Evolutionary conservation across 2,113 vertebrate genomes (phyloP).

Genomic region (Calidris pugnax): DNA sequence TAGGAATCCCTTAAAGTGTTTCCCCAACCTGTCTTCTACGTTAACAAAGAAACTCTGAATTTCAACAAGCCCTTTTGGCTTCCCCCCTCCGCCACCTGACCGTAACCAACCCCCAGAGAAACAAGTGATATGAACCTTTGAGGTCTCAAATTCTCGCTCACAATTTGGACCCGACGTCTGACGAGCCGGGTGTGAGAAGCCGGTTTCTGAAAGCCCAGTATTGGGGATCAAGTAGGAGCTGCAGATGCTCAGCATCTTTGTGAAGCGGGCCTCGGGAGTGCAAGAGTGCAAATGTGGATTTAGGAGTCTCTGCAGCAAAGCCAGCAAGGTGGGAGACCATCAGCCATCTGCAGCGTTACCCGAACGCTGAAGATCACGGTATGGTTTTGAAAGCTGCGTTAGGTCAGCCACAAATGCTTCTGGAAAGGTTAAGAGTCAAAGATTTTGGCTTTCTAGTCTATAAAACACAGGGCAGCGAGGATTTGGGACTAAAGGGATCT

Average conservation of each 20-base stretch:
- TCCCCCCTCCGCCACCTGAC: not conserved
- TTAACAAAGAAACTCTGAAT: not conserved
- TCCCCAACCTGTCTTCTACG: not conserved
- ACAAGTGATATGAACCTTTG: slow-evolving; percentile 45
- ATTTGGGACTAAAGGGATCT: not conserved
- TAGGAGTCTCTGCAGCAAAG: not conserved
- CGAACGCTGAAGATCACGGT: not conserved
- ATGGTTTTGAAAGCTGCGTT: not conserved
- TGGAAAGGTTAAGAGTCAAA: not conserved
- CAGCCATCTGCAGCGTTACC: not conserved
- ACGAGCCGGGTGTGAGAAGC: not conserved
- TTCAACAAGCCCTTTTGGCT: not conserved
- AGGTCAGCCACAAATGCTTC: not conserved
- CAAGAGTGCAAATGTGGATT: accelerated
- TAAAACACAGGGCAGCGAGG: not conserved
- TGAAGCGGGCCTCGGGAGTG: not conserved
- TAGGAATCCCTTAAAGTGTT: not conserved
- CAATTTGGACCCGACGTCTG: not conserved
- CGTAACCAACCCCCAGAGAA: not conserved
- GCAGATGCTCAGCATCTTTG: not conserved
- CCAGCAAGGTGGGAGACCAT: not conserved
- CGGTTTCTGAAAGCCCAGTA: not conserved
- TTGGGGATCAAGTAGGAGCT: not conserved
- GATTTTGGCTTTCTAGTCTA: not conserved
- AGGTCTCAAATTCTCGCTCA: not conserved